Conservation (phyloP, 2,113 vertebrate species). For the Setophaga coronata region DNA sequence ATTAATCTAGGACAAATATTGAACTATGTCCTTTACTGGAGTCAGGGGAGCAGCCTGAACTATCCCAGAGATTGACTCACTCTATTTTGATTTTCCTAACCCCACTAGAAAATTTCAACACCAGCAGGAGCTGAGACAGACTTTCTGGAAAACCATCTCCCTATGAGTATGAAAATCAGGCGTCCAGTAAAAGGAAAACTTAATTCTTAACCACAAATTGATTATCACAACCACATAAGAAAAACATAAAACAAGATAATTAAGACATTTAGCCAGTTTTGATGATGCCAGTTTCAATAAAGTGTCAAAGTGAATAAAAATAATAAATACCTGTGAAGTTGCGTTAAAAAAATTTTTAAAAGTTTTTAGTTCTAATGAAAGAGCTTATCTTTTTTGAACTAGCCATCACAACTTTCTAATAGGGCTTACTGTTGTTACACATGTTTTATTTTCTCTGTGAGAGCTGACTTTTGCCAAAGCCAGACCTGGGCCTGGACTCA, state of each 20-base stretch:
- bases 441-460: neutral
- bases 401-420: neutral
- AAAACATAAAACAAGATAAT: neutral
- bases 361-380: neutral
- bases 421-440: neutral
- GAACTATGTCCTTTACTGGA: neutral
- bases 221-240: neutral
- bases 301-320: neutral
- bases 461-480: neutral
- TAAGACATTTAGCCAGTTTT: neutral
- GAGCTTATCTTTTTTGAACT: neutral
- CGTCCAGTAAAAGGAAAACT: neutral
- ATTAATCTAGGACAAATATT: neutral
- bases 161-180: neutral
- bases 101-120: neutral
- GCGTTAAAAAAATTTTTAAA: neutral
- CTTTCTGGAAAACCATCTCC: neutral
- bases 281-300: neutral
- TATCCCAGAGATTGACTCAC: neutral
- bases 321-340: neutral
- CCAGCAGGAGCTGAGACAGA: neutral
- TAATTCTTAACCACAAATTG: neutral
- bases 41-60: neutral
- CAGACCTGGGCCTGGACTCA: neutral
- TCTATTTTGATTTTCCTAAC: neutral